Conservation (phyloP, 2,797 vertebrate genomes). For the Notoglanidium macrostoma region DNA sequence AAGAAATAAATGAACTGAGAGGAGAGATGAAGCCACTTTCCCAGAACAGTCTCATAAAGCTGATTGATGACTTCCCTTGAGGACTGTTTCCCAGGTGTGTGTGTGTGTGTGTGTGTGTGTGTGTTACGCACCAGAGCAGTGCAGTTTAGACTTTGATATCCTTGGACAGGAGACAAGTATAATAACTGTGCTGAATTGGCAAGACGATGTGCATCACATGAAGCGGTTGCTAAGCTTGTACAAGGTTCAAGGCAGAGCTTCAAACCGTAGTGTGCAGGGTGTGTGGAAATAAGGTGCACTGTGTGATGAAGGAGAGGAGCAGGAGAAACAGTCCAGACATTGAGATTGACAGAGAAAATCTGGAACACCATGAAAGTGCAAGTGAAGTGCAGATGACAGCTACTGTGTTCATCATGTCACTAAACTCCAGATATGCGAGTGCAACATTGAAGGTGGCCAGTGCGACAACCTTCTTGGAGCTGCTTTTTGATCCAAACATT, state of each 20-base stretch:
- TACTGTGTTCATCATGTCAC: background rate
- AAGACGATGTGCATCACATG: conserved; percentile 65
- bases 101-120: conserved; percentile 75
- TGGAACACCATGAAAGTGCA: background rate
- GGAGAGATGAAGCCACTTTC: conserved; percentile 72
- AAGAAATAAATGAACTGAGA: conserved; percentile 69
- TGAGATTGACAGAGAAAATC: background rate
- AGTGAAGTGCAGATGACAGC: background rate
- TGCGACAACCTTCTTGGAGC: background rate
- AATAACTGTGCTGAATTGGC: conserved; percentile 69
- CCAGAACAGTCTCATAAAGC: conserved; percentile 79
- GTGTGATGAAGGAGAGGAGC: background rate
- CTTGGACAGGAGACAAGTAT: conserved; percentile 75
- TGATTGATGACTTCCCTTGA: conserved; percentile 83
- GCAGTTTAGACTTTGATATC: conserved; percentile 69
- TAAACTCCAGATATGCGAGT: background rate
- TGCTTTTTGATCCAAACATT: no score
- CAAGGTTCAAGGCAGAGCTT: conserved; percentile 6
- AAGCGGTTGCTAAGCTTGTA: conserved; percentile 52
- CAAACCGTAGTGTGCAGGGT: background rate
- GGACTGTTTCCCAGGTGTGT: conserved; percentile 82
- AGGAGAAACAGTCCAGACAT: background rate
- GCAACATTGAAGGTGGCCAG: no score
- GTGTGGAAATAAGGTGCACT: background rate
- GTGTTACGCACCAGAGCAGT: conserved; percentile 41